Base-by-base conservation (phyloP, 2,113 vertebrate species). In the Pongo pygmaeus region DNA sequence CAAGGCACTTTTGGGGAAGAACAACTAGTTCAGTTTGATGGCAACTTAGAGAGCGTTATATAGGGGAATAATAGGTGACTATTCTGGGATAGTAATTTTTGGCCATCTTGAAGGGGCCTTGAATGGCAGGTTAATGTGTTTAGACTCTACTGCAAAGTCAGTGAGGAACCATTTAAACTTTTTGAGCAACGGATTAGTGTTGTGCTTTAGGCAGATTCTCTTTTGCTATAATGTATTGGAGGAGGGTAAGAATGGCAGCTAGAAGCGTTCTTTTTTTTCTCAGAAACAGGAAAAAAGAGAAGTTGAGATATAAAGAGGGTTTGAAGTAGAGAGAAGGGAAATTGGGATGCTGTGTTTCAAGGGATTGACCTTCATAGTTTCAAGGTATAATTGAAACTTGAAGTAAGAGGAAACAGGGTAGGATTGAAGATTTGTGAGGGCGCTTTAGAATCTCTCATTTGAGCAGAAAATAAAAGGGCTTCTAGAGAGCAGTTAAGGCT, bases 391-490 rank as follows among this genome's bases (percentile, higher is more conserved):
- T 57, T 95, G 61, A 64, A 64, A 64, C 43, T 48, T 43, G 78
- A 67, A 77, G 32, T 79, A 81, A 84, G 48, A 40, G 59, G 22
- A 46, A 91, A 78, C 46, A 48, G 38, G 8, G 32, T 59, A 84
- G n/a, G 4, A 78, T 30, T 72, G n/a, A 90, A 38, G 17, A 46
- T 55, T 84, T 91, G 9, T 85, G 27, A 43, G 94, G 57, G 35
- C 7, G 59, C 38, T 86, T 95, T 86, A 75, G 40, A 95, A 84
- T 30, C 50, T 91, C 74, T 88, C 55, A 72, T 48, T 72, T 79
- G 25, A 69, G 48, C 18, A 90, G 70, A 94, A 97, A 96, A 52
- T 95, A 77, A 79, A 93, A 86, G 64, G 69, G 57, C 30, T 86
- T 93, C 8, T 96, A 48, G 79, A 75, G 18, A 92, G 79, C 59